Evolutionary conservation across 1,140 invertebrate genomes (phyloP).

Genomic region (Marisa cornuarietis): DNA sequence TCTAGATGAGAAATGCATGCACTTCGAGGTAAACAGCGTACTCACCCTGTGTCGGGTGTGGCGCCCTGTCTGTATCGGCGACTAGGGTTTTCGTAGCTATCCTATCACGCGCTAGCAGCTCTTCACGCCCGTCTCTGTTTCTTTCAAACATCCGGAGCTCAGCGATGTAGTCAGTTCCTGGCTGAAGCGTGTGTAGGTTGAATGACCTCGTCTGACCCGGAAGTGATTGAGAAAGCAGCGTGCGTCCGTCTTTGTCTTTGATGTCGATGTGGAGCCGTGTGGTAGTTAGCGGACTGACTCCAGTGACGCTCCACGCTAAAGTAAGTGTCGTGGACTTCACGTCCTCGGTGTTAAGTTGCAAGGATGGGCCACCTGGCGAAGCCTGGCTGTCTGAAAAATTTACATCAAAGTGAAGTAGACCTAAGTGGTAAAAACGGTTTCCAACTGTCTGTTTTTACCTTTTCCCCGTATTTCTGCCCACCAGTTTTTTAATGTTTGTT

Average conservation of each 20-base stretch:
- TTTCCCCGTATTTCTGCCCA: no score
- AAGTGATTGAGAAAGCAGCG: constrained; percentile 3
- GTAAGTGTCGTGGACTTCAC: constrained; percentile 1
- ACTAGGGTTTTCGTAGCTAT: neutral
- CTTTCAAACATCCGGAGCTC: neutral
- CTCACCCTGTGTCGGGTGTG: neutral
- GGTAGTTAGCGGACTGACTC: neutral
- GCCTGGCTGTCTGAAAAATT: neutral
- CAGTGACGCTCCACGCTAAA: neutral
- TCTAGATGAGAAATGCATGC: no score
- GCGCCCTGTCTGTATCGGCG: neutral
- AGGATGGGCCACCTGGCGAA: neutral
- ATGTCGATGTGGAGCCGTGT: neutral
- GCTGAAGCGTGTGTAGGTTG: constrained; percentile 11
- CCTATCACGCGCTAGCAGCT: neutral
- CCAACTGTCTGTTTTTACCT: no score
- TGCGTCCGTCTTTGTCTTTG: constrained; percentile 1
- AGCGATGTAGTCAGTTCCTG: constrained; percentile 12
- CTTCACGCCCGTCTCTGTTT: neutral
- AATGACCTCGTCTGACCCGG: constrained; percentile 15
- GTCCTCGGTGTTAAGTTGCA: neutral
- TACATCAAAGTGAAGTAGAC: neutral
- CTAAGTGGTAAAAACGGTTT: neutral
- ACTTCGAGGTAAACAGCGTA: no score
- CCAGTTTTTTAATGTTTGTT: no score